These are phyloP conservation scores for Micronycteris hirsuta DNA, from an alignment of 2,113 vertebrate genomes.

Conservation along the genomic window DNA sequence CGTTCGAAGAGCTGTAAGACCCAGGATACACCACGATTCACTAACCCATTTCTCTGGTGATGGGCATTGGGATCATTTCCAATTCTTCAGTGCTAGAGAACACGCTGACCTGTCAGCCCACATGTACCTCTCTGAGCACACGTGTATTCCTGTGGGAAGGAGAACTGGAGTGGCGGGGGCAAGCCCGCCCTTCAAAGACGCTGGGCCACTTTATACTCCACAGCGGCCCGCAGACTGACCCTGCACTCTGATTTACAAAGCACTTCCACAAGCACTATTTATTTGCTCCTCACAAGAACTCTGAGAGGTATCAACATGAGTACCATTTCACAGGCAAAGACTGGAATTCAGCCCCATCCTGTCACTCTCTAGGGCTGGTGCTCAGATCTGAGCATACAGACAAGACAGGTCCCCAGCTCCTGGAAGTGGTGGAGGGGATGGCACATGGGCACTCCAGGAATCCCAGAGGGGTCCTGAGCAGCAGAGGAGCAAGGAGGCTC, in stretches of 20 bases:
- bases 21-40: background rate
- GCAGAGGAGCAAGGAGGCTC: background rate
- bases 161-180: background rate
- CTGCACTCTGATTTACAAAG: background rate
- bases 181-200: background rate
- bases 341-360: slow-evolving; percentile 18
- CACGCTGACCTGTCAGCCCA: background rate
- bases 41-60: background rate
- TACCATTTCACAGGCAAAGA: background rate
- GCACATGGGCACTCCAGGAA: background rate
- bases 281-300: background rate
- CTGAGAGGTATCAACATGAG: background rate
- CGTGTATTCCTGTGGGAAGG: background rate
- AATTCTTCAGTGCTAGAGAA: background rate
- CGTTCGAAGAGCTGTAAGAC: background rate
- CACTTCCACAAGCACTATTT: background rate
- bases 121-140: background rate
- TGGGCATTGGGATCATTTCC: background rate
- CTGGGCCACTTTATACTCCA: background rate
- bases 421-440: background rate
- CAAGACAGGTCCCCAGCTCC: background rate
- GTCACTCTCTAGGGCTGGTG: background rate
- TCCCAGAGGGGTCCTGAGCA: background rate
- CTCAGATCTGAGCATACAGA: background rate
- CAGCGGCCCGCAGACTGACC: background rate